Evolutionary conservation across 2,888 invertebrate species (phyloP), one percentile per base, ranked within the genome.

Genomic region (Melitaea athalia): DNA sequence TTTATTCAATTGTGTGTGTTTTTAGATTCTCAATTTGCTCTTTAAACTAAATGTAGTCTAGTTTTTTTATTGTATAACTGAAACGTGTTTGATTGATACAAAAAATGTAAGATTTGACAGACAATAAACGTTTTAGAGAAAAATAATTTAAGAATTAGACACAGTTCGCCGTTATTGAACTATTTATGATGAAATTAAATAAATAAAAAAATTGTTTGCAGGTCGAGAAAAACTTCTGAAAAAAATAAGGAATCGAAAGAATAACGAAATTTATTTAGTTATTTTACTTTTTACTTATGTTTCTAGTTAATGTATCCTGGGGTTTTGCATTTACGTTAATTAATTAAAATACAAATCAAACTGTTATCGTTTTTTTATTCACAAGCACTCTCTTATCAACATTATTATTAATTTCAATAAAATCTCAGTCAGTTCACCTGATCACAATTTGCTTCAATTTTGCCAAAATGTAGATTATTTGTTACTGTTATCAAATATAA

Each of bases 221-320:
- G 90, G 67, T 80, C 87, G 10, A 87, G 78, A 75, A 86, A 82
- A 79, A 72, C 81, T 12, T 74, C 77, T 76, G 85, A 86, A 76
- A 85, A 84, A 82, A 79, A 59, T 81, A 81, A 81, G 72, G 78
- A 81, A 76, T 79, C 75, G 72, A 81, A 82, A 67, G 79, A 79
- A 63, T 81, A 81, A 74, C 77, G 69, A 77, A 77, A 69, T 72
- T 68, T 78, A 75, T 76, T 76, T 69, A 49, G 53, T 63, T 70
- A 65, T 76, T 76, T 79, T 69, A 70, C 57, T 68, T 60, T 72
- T 60, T 68, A 67, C 66, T 52, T 65, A 68, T 69, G 64, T 69
- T 70, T 59, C 68, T 53, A 69, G 66, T 63, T 45, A 65, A 65
- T 70, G 49, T 66, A 64, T 65, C 47, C 43, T 59, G 33, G n/a